Evolutionary conservation across 2,113 vertebrate species (phyloP).

Genomic region (Fukomys damarensis): DNA sequence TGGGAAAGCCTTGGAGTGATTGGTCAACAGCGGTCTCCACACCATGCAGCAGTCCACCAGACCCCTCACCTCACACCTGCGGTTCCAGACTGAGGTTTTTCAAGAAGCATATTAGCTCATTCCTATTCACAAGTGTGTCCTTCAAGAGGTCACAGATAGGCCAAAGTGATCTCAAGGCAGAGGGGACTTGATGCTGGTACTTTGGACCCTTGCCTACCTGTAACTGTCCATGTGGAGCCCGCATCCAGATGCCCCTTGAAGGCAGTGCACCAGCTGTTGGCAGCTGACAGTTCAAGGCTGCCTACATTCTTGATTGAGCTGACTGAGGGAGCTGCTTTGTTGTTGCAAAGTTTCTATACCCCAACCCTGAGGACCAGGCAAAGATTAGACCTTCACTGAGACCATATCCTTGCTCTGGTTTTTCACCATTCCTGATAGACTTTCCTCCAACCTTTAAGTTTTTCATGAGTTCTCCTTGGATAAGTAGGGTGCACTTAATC

Average conservation of each 20-base stretch:
- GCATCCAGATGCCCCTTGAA: not conserved
- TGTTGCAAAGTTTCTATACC: not conserved
- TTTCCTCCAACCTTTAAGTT: not conserved
- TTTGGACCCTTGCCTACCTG: not conserved
- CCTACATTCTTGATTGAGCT: not conserved
- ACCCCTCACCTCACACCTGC: not conserved
- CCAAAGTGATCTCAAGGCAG: not conserved
- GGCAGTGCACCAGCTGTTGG: not conserved
- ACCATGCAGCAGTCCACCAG: not conserved
- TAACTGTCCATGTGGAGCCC: not conserved
- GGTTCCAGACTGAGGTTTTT: not conserved
- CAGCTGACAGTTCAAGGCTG: not conserved
- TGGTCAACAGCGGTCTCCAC: not conserved
- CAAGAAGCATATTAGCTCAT: not conserved
- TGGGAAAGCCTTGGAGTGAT: not conserved
- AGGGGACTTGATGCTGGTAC: not conserved
- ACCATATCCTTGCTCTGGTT: not conserved
- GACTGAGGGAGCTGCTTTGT: not conserved
- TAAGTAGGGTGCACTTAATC: not conserved
- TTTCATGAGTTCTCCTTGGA: not conserved
- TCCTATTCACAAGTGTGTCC: not conserved
- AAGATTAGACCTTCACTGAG: not conserved
- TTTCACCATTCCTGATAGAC: not conserved
- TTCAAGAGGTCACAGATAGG: not conserved
- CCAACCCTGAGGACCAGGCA: not conserved